Percentiles rank a stretch among this genome's conserved stretches.
Conservation (phyloP, 2,888 invertebrate species). For the Xestobium rufovillosum region DNA sequence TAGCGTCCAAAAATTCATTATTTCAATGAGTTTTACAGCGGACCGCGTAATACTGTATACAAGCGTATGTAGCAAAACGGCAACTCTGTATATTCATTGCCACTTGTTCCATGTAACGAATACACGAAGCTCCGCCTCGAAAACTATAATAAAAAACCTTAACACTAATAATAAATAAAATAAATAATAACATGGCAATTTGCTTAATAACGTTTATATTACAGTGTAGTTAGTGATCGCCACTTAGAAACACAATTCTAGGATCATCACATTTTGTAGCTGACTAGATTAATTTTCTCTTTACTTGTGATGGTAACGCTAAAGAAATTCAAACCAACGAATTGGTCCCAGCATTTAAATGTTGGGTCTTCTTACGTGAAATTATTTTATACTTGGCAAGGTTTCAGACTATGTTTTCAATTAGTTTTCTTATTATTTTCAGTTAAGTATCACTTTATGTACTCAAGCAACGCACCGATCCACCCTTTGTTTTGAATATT, state of each 20-base stretch:
- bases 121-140: no score
- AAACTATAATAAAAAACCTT: slow-evolving; percentile 5
- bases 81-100: slow-evolving; percentile 3
- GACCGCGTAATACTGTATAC: slow-evolving; percentile 34
- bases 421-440: no score
- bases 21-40: slow-evolving; percentile 26
- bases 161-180: slow-evolving; percentile 25
- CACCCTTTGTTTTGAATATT: no score
- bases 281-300: slow-evolving; percentile 22
- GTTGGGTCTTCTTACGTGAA: slow-evolving; percentile 27
- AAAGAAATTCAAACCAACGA: no score
- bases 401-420: slow-evolving; percentile 27
- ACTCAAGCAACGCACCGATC: no score
- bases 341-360: slow-evolving; percentile 31
- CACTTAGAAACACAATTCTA: slow-evolving; percentile 7
- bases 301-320: no score
- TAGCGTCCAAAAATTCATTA: slow-evolving; percentile 13
- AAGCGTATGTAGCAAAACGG: slow-evolving; percentile 26
- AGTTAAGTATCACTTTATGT: no score
- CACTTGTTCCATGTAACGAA: no score
- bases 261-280: slow-evolving; percentile 21
- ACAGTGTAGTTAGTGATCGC: slow-evolving; percentile 3
- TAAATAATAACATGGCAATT: slow-evolving; percentile 27
- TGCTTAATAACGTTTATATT: slow-evolving; percentile 12
- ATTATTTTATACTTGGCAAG: slow-evolving; percentile 23